Percentiles rank a stretch among this genome's conserved stretches.
Evolutionary conservation across 2,888 invertebrate genomes (phyloP).

Genomic region (Lasioglossum leucozonium): DNA sequence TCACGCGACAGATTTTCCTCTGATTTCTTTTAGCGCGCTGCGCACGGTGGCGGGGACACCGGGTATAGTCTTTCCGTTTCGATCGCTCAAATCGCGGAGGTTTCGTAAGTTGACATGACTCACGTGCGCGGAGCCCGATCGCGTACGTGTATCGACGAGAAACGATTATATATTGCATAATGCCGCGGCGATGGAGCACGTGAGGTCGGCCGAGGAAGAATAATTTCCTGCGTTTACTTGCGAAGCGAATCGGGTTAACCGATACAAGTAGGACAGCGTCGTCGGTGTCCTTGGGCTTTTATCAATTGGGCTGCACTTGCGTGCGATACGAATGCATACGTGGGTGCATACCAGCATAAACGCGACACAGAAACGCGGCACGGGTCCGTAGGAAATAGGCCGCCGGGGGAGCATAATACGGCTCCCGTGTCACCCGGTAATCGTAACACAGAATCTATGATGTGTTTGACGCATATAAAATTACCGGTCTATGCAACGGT

Average conservation of each 20-base stretch:
- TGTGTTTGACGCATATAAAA: conserved; percentile 58
- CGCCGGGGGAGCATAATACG: conserved; percentile 44
- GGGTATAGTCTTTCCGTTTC: neutral
- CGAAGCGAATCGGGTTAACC: conserved; percentile 60
- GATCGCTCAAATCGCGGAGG: neutral
- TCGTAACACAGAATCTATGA: conserved; percentile 50
- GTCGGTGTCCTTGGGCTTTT: conserved; percentile 58
- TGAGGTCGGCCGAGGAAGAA: conserved; percentile 25
- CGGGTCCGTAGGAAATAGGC: conserved; percentile 52
- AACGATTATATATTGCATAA: conserved; percentile 45
- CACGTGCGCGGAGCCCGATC: conserved; percentile 20
- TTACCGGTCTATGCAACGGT: conserved; percentile 51
- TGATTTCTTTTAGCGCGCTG: conserved; percentile 5
- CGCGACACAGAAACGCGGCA: conserved; percentile 18
- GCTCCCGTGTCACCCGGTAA: conserved; percentile 53
- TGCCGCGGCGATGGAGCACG: conserved; percentile 6
- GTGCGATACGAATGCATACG: conserved; percentile 30
- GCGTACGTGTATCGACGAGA: conserved; percentile 22
- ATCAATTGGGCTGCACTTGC: conserved; percentile 66
- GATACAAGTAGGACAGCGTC: conserved; percentile 36
- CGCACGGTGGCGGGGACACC: neutral
- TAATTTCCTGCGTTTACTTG: conserved; percentile 45
- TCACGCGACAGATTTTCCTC: conserved; percentile 6
- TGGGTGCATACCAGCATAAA: neutral
- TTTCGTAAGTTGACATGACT: conserved; percentile 26